phyloP scores from a whole-genome alignment of 2,113 vertebrate genomes.

The Camelus dromedarius region DNA sequence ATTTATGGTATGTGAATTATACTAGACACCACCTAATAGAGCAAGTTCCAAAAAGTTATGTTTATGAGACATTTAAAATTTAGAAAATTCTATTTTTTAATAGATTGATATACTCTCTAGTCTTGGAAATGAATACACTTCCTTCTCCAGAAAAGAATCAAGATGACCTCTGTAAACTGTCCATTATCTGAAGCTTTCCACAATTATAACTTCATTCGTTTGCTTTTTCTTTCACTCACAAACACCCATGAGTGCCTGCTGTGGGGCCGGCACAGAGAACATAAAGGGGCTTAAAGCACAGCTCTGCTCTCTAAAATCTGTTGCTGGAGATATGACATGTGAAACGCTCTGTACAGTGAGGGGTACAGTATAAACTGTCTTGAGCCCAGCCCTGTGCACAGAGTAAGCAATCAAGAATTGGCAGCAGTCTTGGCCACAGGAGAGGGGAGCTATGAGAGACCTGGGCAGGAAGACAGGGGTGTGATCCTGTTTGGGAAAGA shows the following conservation, averaged over 20 bases:
- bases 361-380: neutral
- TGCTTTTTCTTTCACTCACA: neutral
- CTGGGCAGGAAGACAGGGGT: neutral
- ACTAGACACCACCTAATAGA: neutral
- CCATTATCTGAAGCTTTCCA: neutral
- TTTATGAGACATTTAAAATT: neutral
- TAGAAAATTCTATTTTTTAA: conserved; percentile 38
- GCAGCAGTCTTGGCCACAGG: neutral
- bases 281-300: neutral
- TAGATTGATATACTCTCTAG: neutral
- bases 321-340: neutral
- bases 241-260: neutral
- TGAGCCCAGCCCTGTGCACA: neutral
- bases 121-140: neutral
- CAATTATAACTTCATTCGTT: no score
- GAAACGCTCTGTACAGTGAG: neutral
- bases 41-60: neutral
- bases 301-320: neutral
- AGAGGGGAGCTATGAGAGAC: neutral
- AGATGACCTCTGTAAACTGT: neutral
- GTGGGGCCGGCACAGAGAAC: neutral
- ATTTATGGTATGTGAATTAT: conserved; percentile 33
- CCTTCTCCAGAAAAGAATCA: neutral
- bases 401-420: neutral
- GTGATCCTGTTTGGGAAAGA: conserved; percentile 11